phyloP scores from a whole-genome alignment of 2,797 vertebrate genomes.

The Garrulus glandarius region DNA sequence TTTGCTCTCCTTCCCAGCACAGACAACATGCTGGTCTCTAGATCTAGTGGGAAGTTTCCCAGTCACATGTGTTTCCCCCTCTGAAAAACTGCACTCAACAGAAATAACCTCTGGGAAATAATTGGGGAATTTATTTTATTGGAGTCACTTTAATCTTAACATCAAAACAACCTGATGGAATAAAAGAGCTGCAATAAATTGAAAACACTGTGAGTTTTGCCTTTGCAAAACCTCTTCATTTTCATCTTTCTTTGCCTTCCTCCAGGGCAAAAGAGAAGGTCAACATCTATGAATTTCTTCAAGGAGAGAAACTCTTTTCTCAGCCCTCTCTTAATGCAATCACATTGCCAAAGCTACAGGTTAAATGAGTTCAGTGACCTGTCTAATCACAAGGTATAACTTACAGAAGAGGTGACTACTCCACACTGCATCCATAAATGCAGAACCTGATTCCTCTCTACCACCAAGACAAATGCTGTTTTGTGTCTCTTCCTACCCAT shows the following conservation, averaged over 20 bases:
- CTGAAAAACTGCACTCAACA: neutral
- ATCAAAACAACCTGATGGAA: neutral
- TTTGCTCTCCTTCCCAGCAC: neutral
- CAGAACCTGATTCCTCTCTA: neutral
- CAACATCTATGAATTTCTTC: neutral
- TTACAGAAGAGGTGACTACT: accelerated
- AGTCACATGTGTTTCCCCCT: neutral
- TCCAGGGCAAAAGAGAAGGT: conserved; percentile 18
- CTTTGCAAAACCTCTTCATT: neutral
- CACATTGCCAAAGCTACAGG: neutral
- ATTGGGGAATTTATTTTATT: neutral
- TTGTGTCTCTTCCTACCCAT: accelerated
- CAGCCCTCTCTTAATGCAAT: neutral
- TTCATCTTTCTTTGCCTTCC: neutral
- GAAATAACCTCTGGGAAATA: neutral
- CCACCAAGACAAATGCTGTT: neutral
- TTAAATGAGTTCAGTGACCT: conserved; percentile 16
- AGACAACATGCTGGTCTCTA: neutral
- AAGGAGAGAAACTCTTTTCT: neutral
- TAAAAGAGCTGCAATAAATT: neutral
- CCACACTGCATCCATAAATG: neutral
- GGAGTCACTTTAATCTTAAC: neutral
- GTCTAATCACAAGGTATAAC: neutral
- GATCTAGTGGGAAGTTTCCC: neutral
- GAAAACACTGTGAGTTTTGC: neutral